Conservation (phyloP, 1,140 invertebrate species). For the Caenorhabditis latens region DNA sequence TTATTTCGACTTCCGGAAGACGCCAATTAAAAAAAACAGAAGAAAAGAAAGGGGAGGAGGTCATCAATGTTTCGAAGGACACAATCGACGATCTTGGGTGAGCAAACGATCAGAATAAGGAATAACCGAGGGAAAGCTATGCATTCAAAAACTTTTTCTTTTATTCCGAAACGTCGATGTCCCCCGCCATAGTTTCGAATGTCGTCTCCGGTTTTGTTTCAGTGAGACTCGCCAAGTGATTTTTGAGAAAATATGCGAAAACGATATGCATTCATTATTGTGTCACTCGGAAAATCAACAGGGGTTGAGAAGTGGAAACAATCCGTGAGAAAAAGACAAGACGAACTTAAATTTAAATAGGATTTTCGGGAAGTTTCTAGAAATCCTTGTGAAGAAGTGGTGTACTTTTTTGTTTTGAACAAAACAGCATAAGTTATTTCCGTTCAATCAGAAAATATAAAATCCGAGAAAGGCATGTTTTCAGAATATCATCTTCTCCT, state of each 20-base stretch:
- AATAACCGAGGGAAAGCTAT: slow-evolving; percentile 41
- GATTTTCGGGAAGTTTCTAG: too few relatives aligned
- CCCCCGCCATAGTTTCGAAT: slow-evolving; percentile 17
- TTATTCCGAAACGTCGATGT: not conserved
- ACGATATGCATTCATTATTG: slow-evolving; percentile 1
- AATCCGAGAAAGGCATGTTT: too few relatives aligned
- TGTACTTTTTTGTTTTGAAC: too few relatives aligned
- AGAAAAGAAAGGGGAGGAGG: not conserved
- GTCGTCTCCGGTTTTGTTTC: slow-evolving; percentile 31
- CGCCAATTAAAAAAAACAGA: not conserved
- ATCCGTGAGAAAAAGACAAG: not conserved
- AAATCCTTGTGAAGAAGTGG: too few relatives aligned
- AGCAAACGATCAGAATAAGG: slow-evolving; percentile 40
- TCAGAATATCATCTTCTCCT: too few relatives aligned
- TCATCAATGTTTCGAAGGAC: slow-evolving; percentile 13
- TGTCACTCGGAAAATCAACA: not conserved
- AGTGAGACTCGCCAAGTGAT: slow-evolving; percentile 13
- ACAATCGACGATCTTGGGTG: slow-evolving; percentile 32
- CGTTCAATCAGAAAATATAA: too few relatives aligned
- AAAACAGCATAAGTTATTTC: too few relatives aligned
- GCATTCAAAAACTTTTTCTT: slow-evolving; percentile 16
- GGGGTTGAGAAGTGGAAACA: not conserved
- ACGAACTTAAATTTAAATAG: not conserved
- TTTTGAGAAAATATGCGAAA: slow-evolving; percentile 18
- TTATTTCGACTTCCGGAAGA: not conserved